phyloP scores from a whole-genome alignment of 2,797 vertebrate genomes.

The Erpetoichthys calabaricus region DNA sequence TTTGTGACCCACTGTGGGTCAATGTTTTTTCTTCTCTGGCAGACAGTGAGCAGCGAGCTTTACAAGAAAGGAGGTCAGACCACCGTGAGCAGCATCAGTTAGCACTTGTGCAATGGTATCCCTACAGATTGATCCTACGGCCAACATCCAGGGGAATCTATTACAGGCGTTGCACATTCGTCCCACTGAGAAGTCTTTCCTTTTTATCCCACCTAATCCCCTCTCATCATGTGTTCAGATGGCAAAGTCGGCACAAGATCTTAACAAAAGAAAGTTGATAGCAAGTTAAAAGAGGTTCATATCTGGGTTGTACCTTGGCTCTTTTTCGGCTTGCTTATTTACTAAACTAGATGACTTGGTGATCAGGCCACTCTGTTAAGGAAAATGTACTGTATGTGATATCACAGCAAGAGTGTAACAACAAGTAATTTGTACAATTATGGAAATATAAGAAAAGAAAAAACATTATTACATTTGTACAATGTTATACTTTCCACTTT shows the following conservation, averaged over 20 bases:
- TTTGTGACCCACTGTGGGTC: not conserved
- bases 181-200: conserved; percentile 1
- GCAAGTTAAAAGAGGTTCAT: not conserved
- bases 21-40: not conserved
- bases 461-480: too few species aligned
- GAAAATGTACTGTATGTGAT: too few species aligned
- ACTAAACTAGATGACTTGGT: too few species aligned
- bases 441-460: too few species aligned
- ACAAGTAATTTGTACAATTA: too few species aligned
- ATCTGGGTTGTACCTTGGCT: too few species aligned
- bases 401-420: too few species aligned
- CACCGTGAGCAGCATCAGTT: not conserved
- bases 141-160: not conserved
- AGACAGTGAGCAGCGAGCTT: not conserved
- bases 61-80: conserved; percentile 1
- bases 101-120: conserved; percentile 3
- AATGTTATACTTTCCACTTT: too few species aligned
- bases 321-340: too few species aligned
- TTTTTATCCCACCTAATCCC: conserved; percentile 2
- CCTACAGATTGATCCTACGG: not conserved
- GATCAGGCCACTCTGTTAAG: too few species aligned
- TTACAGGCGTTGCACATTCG: not conserved
- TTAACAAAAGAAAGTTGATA: not conserved
- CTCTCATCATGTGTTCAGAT: conserved; percentile 1
- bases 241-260: not conserved